A percentile compares a stretch with the other conserved stretches of the same genome.
These are phyloP conservation scores for Triplophysa tibetana DNA, from an alignment of 2,113 vertebrate genomes.

Conservation along the genomic window DNA sequence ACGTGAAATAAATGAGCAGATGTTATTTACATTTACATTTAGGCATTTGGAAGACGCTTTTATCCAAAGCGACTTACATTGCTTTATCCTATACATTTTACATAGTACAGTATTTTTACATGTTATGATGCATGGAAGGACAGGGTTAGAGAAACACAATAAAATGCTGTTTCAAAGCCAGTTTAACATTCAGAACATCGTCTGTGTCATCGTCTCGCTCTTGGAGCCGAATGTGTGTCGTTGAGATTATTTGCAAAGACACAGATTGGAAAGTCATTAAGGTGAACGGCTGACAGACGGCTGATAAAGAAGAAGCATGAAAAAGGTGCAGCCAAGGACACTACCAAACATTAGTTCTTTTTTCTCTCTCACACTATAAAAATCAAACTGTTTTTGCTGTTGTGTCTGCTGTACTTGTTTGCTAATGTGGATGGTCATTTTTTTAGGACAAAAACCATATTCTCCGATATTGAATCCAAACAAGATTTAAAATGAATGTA, in stretches of 20 bases:
- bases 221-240: not conserved
- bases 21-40: no score
- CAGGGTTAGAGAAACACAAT: not conserved
- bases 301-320: not conserved
- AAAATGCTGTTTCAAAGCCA: not conserved
- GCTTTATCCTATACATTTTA: no score
- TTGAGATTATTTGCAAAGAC: not conserved
- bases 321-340: no score
- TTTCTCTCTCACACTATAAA: no score
- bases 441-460: no score
- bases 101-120: no score
- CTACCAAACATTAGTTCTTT: no score
- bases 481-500: not conserved
- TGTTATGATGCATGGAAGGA: not conserved
- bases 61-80: no score
- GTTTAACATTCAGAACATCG: not conserved
- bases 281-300: not conserved
- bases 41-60: no score
- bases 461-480: not conserved
- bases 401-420: no score
- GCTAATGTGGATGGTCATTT: no score
- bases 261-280: constrained; percentile 25
- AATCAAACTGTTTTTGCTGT: no score
- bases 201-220: not conserved
- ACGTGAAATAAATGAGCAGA: not conserved